Base-by-base conservation (phyloP, 2,888 invertebrate species). In the Terebella lapidaria region DNA sequence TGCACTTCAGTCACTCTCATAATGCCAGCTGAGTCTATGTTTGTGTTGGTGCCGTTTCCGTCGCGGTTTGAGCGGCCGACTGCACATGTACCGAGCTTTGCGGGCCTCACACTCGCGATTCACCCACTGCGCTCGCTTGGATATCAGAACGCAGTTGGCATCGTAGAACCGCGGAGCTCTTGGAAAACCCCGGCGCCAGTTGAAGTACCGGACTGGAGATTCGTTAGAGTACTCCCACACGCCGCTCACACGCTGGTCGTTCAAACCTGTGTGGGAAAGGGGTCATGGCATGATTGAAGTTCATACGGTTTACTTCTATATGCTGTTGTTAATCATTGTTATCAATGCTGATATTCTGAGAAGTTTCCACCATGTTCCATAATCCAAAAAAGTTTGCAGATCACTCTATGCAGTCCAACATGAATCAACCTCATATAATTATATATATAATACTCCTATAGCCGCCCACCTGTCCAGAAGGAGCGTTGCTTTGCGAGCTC, bases 391-490 rank as follows among this genome's bases (percentile, higher is more conserved):
- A n/a, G n/a, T n/a, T n/a, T n/a, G n/a, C n/a, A n/a, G n/a, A n/a
- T n/a, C n/a, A n/a, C n/a, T n/a, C n/a, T n/a, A n/a, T n/a, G n/a
- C n/a, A n/a, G n/a, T n/a, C n/a, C n/a, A n/a, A n/a, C n/a, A n/a
- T n/a, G n/a, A n/a, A n/a, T n/a, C n/a, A n/a, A n/a, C n/a, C n/a
- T n/a, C n/a, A n/a, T n/a, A n/a, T n/a, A n/a, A n/a, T n/a, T n/a
- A n/a, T n/a, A n/a, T n/a, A n/a, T n/a, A n/a, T n/a, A n/a, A n/a
- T n/a, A n/a, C n/a, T n/a, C n/a, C n/a, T n/a, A 35, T 10, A 15
- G 42, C 10, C 42, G n/a, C 42, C 15, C 26, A 79, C 78, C 78
- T 35, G 76, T 77, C 79, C 79, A 79, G 65, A 74, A 77, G 1
- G 74, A 67, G 22, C 73, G 72, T 58, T 68, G 68, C 18, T 69